Conservation (phyloP, 2,113 vertebrate genomes). For the Rousettus leschenaultii region DNA sequence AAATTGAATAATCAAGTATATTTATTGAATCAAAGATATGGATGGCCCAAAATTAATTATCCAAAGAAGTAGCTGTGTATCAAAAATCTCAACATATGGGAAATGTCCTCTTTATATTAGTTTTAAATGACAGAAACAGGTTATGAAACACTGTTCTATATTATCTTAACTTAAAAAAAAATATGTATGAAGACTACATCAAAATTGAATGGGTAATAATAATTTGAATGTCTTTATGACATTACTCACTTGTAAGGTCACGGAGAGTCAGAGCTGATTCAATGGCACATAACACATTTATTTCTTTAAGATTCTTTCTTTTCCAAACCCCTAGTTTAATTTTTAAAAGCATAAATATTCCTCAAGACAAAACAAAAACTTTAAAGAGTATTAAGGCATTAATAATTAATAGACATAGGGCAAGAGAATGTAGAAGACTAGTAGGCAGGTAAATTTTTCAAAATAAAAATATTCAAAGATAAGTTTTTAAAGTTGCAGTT, state of each 20-base stretch:
- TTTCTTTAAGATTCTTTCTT: neutral
- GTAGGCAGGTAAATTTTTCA: neutral
- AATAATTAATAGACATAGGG: neutral
- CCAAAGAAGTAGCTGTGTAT: neutral
- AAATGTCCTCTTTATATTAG: neutral
- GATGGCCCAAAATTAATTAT: neutral
- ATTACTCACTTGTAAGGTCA: neutral
- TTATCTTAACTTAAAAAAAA: neutral
- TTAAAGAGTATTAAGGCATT: neutral
- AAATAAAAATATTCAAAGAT: neutral
- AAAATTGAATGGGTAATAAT: neutral
- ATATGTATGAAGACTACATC: neutral
- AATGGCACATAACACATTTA: neutral
- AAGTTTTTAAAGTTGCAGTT: neutral
- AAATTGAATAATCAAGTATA: neutral
- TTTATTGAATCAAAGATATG: neutral
- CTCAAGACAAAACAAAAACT: neutral
- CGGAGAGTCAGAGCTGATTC: neutral
- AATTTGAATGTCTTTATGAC: neutral
- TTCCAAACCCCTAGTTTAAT: neutral
- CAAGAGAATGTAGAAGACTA: neutral
- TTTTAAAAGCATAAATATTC: neutral
- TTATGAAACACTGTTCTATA: neutral
- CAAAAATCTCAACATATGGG: neutral
- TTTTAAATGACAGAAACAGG: neutral